phyloP scores from a whole-genome alignment of 2,113 vertebrate genomes.

The Petrocephalus microphthalmus region DNA sequence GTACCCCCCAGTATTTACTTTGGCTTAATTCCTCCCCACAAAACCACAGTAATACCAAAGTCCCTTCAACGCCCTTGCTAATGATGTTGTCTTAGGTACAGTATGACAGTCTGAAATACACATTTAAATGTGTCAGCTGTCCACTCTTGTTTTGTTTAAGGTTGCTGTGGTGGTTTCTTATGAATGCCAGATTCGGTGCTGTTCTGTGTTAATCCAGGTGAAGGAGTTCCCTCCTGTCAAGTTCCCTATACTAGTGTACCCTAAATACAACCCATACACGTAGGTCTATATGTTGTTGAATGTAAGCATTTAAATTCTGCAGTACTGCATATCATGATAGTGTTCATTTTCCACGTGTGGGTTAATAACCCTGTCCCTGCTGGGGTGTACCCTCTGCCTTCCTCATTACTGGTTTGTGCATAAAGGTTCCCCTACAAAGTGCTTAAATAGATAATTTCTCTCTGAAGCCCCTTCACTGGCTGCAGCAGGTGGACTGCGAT shows the following conservation, averaged over 20 bases:
- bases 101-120: background rate
- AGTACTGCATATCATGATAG: background rate
- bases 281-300: background rate
- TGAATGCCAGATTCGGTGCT: background rate
- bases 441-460: constrained; percentile 16
- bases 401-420: background rate
- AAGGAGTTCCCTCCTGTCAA: background rate
- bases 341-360: background rate
- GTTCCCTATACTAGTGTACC: background rate
- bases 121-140: background rate
- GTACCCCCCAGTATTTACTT: background rate
- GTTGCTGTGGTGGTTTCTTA: background rate
- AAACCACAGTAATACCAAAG: background rate
- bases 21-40: background rate
- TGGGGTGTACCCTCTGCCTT: background rate
- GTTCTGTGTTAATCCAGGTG: background rate
- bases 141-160: background rate
- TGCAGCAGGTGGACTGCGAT: background rate
- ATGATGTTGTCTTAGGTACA: background rate
- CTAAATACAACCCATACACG: background rate
- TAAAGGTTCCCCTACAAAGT: constrained; percentile 3
- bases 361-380: background rate
- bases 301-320: background rate
- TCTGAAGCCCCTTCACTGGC: constrained; percentile 18
- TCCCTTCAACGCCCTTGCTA: background rate